Evolutionary conservation across 2,113 vertebrate species (phyloP).

Genomic region (Gymnocephalus cernua): DNA sequence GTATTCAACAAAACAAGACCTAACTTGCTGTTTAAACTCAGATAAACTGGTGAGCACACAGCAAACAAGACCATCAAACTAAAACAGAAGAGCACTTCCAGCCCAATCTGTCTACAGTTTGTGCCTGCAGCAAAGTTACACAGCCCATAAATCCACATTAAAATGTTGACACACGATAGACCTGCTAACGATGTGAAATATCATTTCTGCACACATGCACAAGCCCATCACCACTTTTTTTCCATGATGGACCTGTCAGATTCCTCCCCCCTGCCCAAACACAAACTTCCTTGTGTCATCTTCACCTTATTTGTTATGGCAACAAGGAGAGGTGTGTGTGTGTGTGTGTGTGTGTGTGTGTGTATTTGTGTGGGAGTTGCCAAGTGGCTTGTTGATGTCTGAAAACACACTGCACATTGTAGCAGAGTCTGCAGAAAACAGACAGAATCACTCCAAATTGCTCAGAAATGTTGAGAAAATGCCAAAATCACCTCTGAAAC

Average conservation of each 20-base stretch:
- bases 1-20: neutral
- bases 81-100: neutral
- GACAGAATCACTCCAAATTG: neutral
- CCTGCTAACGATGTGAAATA: neutral
- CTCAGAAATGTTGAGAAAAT: slow-evolving; percentile 24
- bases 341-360: slow-evolving; percentile 27
- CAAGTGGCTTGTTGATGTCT: slow-evolving; percentile 42
- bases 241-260: slow-evolving; percentile 42
- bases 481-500: neutral
- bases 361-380: slow-evolving; percentile 28
- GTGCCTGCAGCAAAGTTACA: slow-evolving; percentile 32
- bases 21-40: slow-evolving; percentile 16
- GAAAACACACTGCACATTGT: slow-evolving; percentile 8
- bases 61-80: neutral
- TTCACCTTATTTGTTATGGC: slow-evolving; percentile 68
- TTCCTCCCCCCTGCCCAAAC: slow-evolving; percentile 30
- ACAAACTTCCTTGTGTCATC: slow-evolving; percentile 54
- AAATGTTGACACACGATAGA: neutral
- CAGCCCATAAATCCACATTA: neutral
- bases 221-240: slow-evolving; percentile 9
- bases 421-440: slow-evolving; percentile 3
- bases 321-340: slow-evolving; percentile 42
- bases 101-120: slow-evolving; percentile 36
- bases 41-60: neutral
- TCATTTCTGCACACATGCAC: neutral